phyloP scores from a whole-genome alignment of 2,797 vertebrate species.

The Cryptoblepharus egeriae region DNA sequence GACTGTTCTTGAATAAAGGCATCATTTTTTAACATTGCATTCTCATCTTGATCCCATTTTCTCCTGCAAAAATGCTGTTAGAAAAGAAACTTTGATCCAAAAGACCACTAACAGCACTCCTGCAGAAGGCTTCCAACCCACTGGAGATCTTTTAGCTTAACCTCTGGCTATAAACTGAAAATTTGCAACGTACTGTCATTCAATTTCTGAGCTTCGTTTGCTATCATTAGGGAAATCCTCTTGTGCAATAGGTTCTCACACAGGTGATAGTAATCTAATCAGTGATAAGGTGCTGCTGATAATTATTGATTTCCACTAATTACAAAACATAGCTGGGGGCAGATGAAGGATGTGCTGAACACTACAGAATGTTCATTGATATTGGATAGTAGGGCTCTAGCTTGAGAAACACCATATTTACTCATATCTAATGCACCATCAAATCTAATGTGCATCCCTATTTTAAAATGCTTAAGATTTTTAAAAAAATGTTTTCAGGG shows the following conservation, averaged over 20 bases:
- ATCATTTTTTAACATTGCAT: too few species aligned
- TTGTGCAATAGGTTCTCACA: slow-evolving; percentile 28
- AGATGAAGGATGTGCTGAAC: background rate
- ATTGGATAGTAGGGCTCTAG: background rate
- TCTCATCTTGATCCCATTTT: slow-evolving; percentile 20
- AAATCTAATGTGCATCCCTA: too few species aligned
- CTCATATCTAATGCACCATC: too few species aligned
- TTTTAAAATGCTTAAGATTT: too few species aligned
- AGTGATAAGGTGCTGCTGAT: background rate
- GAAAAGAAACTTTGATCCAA: slow-evolving; percentile 5
- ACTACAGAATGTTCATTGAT: background rate
- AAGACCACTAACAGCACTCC: slow-evolving; percentile 33
- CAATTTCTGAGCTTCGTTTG: slow-evolving; percentile 43
- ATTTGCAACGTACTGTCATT: slow-evolving; percentile 23
- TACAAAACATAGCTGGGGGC: background rate
- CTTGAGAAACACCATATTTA: background rate
- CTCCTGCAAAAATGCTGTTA: background rate
- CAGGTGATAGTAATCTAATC: background rate
- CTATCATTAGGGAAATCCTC: background rate
- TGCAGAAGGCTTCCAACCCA: slow-evolving; percentile 22
- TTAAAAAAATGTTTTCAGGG: too few species aligned
- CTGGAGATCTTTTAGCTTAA: too few species aligned
- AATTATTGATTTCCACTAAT: slow-evolving; percentile 8
- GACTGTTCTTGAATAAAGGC: too few species aligned
- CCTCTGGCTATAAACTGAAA: background rate